Evolutionary conservation across 1,140 invertebrate genomes (phyloP).

Genomic region (Pseudomyrmex dendroicus): DNA sequence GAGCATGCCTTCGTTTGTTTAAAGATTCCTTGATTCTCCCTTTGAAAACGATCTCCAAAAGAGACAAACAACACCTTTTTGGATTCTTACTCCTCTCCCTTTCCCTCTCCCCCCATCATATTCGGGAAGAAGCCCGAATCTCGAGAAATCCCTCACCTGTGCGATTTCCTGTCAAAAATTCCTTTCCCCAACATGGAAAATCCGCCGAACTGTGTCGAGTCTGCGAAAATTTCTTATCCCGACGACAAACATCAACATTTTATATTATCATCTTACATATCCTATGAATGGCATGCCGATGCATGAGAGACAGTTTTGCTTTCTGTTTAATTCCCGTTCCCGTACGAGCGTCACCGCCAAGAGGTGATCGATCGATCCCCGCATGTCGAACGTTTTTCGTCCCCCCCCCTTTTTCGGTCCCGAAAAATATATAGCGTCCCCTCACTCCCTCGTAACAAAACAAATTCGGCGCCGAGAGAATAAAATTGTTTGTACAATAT

Average conservation of each 20-base stretch:
- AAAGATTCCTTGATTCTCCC: conserved; percentile 76
- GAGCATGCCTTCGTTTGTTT: conserved; percentile 85
- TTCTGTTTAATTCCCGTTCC: conserved; percentile 68
- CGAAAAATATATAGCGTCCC: neutral
- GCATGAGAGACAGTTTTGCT: conserved; percentile 79
- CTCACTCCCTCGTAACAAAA: conserved; percentile 1
- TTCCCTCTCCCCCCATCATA: neutral
- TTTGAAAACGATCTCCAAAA: conserved; percentile 29
- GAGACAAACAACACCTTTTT: neutral
- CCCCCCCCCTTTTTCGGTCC: neutral
- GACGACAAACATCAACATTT: conserved; percentile 28
- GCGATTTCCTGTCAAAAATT: too few species aligned
- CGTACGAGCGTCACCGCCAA: conserved; percentile 10
- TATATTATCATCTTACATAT: conserved; percentile 52
- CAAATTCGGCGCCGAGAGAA: conserved; percentile 40
- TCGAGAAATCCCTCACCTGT: too few species aligned
- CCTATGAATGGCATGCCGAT: conserved; percentile 84
- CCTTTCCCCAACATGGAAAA: conserved; percentile 18
- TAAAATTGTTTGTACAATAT: conserved; percentile 50
- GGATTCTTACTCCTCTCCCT: neutral
- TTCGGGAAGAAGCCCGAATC: too few species aligned
- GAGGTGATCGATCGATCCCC: conserved; percentile 45
- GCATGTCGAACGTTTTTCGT: conserved; percentile 68
- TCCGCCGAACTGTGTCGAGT: conserved; percentile 79
- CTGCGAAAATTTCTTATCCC: conserved; percentile 72